phyloP scores from a whole-genome alignment of 2,888 invertebrate species.

The Chrysolina oricalcia region DNA sequence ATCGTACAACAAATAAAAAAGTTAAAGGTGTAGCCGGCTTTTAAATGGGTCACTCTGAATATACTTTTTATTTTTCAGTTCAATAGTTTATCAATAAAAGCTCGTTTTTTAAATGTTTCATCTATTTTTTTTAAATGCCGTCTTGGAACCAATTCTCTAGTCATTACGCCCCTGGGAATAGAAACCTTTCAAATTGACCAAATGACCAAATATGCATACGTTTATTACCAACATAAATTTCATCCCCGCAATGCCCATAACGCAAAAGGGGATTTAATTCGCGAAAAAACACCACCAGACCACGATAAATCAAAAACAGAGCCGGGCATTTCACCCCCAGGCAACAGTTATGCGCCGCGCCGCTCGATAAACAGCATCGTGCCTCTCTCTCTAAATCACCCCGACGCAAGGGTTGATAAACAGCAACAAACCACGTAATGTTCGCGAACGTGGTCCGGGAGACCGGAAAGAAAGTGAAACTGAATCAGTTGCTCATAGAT shows the following conservation, averaged over 20 bases:
- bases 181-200: too few relatives aligned
- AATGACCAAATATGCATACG: too few relatives aligned
- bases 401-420: constrained; percentile 21
- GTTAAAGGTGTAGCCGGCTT: too few relatives aligned
- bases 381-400: constrained; percentile 14
- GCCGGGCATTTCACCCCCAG: constrained; percentile 14
- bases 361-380: constrained; percentile 30
- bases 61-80: too few relatives aligned
- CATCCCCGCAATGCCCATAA: neutral
- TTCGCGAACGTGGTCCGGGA: constrained; percentile 27
- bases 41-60: too few relatives aligned
- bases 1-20: too few relatives aligned
- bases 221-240: neutral
- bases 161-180: too few relatives aligned
- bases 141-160: too few relatives aligned
- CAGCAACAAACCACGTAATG: constrained; percentile 17
- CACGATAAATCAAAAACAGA: constrained; percentile 16
- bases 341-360: constrained; percentile 18
- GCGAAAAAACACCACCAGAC: constrained; percentile 5
- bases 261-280: neutral
- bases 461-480: constrained; percentile 41
- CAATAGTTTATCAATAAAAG: too few relatives aligned
- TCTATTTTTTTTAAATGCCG: too few relatives aligned
- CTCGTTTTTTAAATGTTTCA: too few relatives aligned
- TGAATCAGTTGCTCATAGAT: constrained; percentile 27